Evolutionary conservation across 2,888 invertebrate species (phyloP).

Genomic region (Pterostichus niger): DNA sequence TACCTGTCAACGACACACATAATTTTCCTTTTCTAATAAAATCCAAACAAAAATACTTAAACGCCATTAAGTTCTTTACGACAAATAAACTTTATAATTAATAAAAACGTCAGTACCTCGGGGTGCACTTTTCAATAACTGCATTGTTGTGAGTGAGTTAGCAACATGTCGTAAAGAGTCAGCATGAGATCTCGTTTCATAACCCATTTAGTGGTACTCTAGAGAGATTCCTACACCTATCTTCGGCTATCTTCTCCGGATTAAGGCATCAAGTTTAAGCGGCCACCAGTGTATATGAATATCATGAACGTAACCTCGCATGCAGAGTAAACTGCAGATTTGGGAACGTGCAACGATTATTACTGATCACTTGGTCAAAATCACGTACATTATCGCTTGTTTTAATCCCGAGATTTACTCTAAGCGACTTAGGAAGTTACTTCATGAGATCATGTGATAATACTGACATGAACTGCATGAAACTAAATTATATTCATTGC

Average conservation of each 20-base stretch:
- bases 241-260: background rate
- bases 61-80: background rate
- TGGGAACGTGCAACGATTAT: background rate
- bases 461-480: too few species aligned
- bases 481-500: too few species aligned
- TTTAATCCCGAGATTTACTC: too few species aligned
- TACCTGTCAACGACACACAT: constrained; percentile 19
- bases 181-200: too few species aligned
- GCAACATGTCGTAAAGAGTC: too few species aligned
- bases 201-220: background rate
- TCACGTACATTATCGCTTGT: too few species aligned
- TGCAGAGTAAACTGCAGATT: background rate
- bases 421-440: too few species aligned
- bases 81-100: constrained; percentile 16
- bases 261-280: constrained; percentile 30
- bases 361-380: constrained; percentile 23
- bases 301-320: background rate
- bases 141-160: too few species aligned
- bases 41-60: background rate
- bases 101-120: background rate
- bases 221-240: background rate
- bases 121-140: too few species aligned
- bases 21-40: constrained; percentile 28
- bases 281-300: constrained; percentile 8
- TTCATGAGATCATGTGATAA: too few species aligned